Evolutionary conservation across 2,113 vertebrate genomes (phyloP).

Genomic region (Phyllostomus discolor): DNA sequence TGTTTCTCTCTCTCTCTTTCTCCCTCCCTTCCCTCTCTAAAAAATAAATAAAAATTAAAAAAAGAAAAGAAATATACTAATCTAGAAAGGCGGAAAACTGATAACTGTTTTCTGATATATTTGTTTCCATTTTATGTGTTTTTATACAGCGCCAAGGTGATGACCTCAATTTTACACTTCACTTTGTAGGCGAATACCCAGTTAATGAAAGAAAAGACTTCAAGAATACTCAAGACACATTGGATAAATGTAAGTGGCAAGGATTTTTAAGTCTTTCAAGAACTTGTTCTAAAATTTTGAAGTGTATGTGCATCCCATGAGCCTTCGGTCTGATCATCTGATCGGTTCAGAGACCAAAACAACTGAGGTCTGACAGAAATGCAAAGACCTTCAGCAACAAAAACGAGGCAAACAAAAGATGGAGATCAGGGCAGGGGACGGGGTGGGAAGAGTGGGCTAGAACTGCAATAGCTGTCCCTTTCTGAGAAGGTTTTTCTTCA

Average conservation of each 20-base stretch:
- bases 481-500: background rate
- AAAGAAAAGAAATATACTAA: background rate
- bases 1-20: too few relatives aligned
- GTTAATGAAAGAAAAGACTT: conserved; percentile 38
- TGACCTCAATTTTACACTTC: conserved; percentile 3
- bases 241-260: conserved; percentile 27
- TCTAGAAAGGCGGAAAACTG: background rate
- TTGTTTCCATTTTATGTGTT: conserved; percentile 27
- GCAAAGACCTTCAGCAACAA: conserved; percentile 13
- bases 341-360: conserved; percentile 23
- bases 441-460: background rate
- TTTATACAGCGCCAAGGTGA: conserved; percentile 22
- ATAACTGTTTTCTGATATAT: background rate
- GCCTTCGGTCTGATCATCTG: conserved; percentile 9
- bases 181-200: background rate
- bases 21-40: too few relatives aligned
- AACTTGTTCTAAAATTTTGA: conserved; percentile 49
- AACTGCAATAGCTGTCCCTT: background rate
- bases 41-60: too few relatives aligned
- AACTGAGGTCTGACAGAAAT: conserved; percentile 1
- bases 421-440: background rate
- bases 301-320: background rate
- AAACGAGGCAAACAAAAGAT: background rate
- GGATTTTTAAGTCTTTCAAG: conserved; percentile 33
- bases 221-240: background rate